Evolutionary conservation across 2,113 vertebrate species (phyloP).

Genomic region (Fulmarus glacialis): DNA sequence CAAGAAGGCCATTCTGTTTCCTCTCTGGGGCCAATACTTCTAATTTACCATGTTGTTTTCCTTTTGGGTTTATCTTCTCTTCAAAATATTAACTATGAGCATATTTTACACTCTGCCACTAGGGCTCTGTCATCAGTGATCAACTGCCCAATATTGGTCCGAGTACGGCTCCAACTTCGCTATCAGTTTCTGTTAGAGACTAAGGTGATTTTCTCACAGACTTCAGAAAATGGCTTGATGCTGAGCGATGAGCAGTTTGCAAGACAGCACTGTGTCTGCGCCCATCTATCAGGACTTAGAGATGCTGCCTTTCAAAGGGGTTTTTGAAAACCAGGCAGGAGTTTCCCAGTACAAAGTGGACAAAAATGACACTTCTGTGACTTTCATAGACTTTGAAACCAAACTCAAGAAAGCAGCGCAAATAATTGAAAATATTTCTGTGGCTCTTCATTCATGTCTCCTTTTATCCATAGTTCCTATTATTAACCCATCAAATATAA

Average conservation of each 20-base stretch:
- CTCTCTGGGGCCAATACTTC: background rate
- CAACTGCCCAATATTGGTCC: background rate
- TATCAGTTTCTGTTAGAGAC: background rate
- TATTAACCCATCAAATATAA: background rate
- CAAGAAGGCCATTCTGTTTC: background rate
- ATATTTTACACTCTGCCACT: background rate
- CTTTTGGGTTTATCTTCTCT: background rate
- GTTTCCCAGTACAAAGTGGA: background rate
- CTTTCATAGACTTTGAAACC: background rate
- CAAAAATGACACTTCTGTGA: background rate
- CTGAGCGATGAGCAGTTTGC: background rate
- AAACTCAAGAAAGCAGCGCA: background rate
- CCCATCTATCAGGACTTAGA: background rate
- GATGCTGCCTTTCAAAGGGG: background rate
- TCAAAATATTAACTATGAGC: background rate
- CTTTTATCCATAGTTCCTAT: background rate
- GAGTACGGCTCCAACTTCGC: background rate
- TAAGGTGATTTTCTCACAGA: background rate
- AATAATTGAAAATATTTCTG: background rate
- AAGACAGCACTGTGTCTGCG: background rate
- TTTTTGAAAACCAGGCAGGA: background rate
- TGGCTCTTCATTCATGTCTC: background rate
- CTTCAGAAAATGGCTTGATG: background rate
- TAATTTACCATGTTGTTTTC: background rate
- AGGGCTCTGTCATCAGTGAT: background rate